Evolutionary conservation across 2,888 invertebrate species (phyloP), one percentile per base, ranked within the genome.

Genomic region (Alsophila aescularia): DNA sequence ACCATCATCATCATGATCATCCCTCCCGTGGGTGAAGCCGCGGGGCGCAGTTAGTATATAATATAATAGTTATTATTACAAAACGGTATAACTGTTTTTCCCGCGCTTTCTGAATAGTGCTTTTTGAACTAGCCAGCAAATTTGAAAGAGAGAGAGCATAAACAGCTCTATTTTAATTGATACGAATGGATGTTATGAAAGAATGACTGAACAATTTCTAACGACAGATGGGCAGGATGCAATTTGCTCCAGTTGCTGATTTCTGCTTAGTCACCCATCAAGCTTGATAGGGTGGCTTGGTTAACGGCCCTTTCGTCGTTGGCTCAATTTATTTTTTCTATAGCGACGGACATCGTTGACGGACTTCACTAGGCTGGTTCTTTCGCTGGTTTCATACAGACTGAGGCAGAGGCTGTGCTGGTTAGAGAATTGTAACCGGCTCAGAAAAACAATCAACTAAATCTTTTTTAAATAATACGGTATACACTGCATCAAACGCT

Each of bases 241-340:
- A 72, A 74, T 77, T 75, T 73, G 64, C 70, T 67, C 54, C 65
- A 60, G 65, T 54, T 64, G 70, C 58, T 42, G 64, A 71, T 77
- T 78, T 79, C 69, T 72, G 80, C 79, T 74, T 69, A 79, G 76
- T 81, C 81, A 81, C 73, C 80, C 74, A 75, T 79, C 70, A 77
- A 64, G 72, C 62, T 40, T 51, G 64, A 61, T 24, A 65, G 64
- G 66, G 58, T 57, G 59, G 65, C 68, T 64, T 58, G 45, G 48
- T 51, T 48, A 52, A 34, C 52, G 49, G 51, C 48, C 43, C 41
- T 52, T 60, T 45, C 29, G 51, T 49, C 37, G 42, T 39, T 42
- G 39, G 14, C 49, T 53, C 37, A 58, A 58, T 51, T 58, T 42
- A 37, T 39, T 53, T 58, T 53, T 58, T 52, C 35, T 41, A 13